Evolutionary conservation across 2,888 invertebrate species (phyloP), one percentile per base, ranked within the genome.

Genomic region (Mythimna albipuncta): DNA sequence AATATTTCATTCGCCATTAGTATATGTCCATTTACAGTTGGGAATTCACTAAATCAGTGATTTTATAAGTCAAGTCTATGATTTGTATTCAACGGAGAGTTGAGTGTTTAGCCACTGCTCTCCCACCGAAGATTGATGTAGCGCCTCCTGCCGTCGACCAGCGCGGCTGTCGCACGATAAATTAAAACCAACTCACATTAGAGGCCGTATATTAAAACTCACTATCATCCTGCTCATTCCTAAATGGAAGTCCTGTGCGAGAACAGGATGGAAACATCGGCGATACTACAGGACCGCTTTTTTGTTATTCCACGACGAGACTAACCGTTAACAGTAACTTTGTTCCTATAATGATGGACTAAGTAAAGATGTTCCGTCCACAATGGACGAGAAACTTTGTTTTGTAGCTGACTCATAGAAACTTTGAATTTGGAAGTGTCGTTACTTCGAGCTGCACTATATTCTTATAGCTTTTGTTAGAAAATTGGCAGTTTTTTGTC

Each of bases 91-190:
- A 84, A 89, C 84, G 82, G 85, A 85, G 82, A 86, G 83, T 77
- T 75, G 79, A 84, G 83, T 89, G 89, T 91, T 92, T 88, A 91
- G 88, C 89, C 88, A 87, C 87, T 86, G 88, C 87, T 89, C 90
- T 89, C 88, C 76, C 83, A 85, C 83, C 79, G 85, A 92, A 95
- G 95, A 96, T 95, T 96, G 94, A 96, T 95, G 95, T 91, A 90
- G 89, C 90, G 90, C 90, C 91, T 91, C 91, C 91, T 89, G 79
- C 87, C 85, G 86, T 89, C 90, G 91, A 91, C 92, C 90, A 89
- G 89, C 88, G 89, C 94, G 95, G 94, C 95, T 95, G 95, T 95
- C 94, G 93, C 92, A 91, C 94, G 88, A 95, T 96, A 95, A 96
- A 96, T 96, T 96, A 95, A 94, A 94, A 93, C 90, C 91, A 90